Conservation (phyloP, 2,888 invertebrate species). For the Sinohyriopsis cumingii region DNA sequence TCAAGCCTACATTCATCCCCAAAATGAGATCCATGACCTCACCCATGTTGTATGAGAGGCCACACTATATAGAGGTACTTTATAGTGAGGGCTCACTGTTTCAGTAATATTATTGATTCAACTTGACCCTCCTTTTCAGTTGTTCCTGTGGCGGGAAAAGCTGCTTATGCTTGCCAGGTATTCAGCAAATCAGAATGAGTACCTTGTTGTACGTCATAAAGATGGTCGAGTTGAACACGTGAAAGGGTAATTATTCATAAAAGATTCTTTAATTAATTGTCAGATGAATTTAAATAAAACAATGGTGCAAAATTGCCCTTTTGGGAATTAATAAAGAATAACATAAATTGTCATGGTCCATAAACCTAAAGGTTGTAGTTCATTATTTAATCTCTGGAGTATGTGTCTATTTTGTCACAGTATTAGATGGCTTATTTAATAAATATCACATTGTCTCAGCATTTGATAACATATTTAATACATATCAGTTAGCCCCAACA, state of each 20-base stretch:
- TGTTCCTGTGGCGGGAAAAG: constrained; percentile 63
- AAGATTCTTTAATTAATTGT: neutral
- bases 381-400: too few relatives aligned
- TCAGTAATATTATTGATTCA: too few relatives aligned
- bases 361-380: neutral
- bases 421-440: too few relatives aligned
- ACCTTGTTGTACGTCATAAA: constrained; percentile 56
- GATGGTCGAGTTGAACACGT: constrained; percentile 61
- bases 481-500: too few relatives aligned
- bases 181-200: constrained; percentile 65
- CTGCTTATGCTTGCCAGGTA: constrained; percentile 41
- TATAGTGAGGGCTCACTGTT: too few relatives aligned
- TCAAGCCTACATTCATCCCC: too few relatives aligned
- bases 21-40: too few relatives aligned
- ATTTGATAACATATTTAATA: too few relatives aligned
- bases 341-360: neutral
- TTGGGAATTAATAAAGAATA: neutral
- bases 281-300: neutral
- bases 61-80: too few relatives aligned
- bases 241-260: constrained; percentile 53
- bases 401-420: too few relatives aligned
- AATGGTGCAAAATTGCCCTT: neutral
- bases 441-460: too few relatives aligned
- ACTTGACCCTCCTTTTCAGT: constrained; percentile 35
- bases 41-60: too few relatives aligned